Evolutionary conservation across 2,797 vertebrate species (phyloP), one percentile per base, ranked within the genome.

Genomic region (Danio tinwini): DNA sequence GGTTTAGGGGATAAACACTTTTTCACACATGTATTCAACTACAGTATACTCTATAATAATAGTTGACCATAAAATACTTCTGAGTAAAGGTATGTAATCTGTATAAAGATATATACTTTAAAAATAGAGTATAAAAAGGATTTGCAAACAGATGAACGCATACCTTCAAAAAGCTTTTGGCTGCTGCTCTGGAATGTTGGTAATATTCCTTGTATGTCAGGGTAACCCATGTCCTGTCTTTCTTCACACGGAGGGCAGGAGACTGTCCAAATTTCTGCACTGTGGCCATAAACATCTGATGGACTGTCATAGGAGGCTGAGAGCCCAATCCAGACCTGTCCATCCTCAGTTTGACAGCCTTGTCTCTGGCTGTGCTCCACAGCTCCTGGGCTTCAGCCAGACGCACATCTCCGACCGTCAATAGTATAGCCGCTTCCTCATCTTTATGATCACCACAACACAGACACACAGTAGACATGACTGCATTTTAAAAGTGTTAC

Each of bases 131-230:
- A 56, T 16, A 50, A 44, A 14, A 2, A 62, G 10, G 16, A 14
- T 0, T 2, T 2, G 0, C 9, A 61, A 49, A 39, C 10, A 10
- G 9, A 17, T 64, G 1, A 19, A 12, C 0, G 81, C 90, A 64
- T 68, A 95, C 95, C 93, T 93, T 93, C 29, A 96, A 89, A 76
- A 95, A 94, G 64, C 93, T 93, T 83, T 94, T 95, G 5, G 95
- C 94, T 5, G 94, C 94, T 4, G 84, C 81, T 37, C 92, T 84
- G 69, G 93, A 94, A 70, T 92, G 89, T 13, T 88, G 80, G 5
- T 93, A 93, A 84, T 94, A 95, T 7, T 94, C 83, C 62, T 82
- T 88, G 84, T 89, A 95, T 0, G 91, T 92, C 61, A 93, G 11
- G 0, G 68, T 90, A 52, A 78, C 74, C 93, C 91, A 93, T 9